phyloP scores from a whole-genome alignment of 2,888 invertebrate genomes.

The Drosophila multiciliata region DNA sequence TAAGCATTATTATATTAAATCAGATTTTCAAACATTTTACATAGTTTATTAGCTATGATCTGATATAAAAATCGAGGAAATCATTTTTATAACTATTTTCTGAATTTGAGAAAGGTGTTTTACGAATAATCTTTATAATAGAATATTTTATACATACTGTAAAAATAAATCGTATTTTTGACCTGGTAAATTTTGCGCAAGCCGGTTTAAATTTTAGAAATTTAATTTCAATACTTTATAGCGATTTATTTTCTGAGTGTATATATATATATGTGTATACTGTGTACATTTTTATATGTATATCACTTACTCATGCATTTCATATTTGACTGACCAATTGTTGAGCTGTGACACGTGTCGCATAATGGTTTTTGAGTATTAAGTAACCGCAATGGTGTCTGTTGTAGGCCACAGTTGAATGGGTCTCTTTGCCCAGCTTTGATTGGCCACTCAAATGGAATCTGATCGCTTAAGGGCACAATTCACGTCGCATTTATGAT shows the following conservation, averaged over 20 bases:
- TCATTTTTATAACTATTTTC: not conserved
- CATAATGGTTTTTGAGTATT: conserved; percentile 25
- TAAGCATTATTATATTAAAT: not conserved
- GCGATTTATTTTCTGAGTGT: not conserved
- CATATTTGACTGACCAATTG: conserved; percentile 15
- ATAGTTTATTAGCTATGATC: too few species aligned
- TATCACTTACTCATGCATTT: conserved; percentile 6
- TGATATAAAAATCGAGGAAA: too few species aligned
- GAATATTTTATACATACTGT: not conserved
- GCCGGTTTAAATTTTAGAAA: not conserved
- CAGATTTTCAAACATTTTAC: too few species aligned
- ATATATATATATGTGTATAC: not conserved
- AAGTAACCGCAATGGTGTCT: conserved; percentile 39
- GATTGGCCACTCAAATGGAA: conserved; percentile 34
- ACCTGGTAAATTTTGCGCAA: not conserved
- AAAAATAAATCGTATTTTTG: not conserved
- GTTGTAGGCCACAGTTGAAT: conserved; percentile 25
- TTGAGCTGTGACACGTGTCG: conserved; percentile 48
- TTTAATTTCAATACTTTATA: not conserved
- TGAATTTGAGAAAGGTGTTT: not conserved
- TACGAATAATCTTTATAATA: not conserved
- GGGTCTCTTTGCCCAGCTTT: conserved; percentile 16
- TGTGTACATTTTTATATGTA: not conserved
- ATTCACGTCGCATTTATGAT: not conserved
- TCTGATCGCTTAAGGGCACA: conserved; percentile 11